Conservation (phyloP, 2,888 invertebrate species). For the Epinotia ramella region DNA sequence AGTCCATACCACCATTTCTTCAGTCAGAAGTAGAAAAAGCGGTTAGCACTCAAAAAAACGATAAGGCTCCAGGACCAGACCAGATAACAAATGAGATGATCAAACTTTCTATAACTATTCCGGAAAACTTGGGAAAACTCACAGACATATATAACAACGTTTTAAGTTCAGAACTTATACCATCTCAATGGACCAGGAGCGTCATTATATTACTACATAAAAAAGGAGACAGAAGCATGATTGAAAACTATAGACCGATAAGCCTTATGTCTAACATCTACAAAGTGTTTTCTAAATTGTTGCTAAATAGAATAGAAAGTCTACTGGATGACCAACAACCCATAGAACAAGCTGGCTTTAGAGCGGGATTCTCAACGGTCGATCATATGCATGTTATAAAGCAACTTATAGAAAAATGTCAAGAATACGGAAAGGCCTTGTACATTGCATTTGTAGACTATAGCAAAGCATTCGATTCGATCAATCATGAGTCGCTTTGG, state of each 20-base stretch:
- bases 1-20: too few species aligned
- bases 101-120: too few species aligned
- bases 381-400: constrained; percentile 4
- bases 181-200: too few species aligned
- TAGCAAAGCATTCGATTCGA: constrained; percentile 11
- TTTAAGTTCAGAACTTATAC: too few species aligned
- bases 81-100: too few species aligned
- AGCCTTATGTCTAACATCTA: not conserved
- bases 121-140: too few species aligned
- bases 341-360: constrained; percentile 2
- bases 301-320: too few species aligned
- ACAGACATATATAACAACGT: too few species aligned
- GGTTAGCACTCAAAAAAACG: too few species aligned
- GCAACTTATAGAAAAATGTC: not conserved
- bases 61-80: too few species aligned
- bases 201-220: not conserved
- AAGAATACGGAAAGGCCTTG: not conserved
- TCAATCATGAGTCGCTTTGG: not conserved
- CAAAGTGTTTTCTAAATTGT: too few species aligned
- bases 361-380: not conserved
- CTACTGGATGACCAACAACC: not conserved
- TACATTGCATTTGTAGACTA: constrained; percentile 1
- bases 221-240: not conserved
- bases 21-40: too few species aligned
- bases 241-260: not conserved